A percentile compares a stretch with the other conserved stretches of the same genome.
phyloP scores from a whole-genome alignment of 1,140 invertebrate genomes.

The Rhagoletis zephyria region DNA sequence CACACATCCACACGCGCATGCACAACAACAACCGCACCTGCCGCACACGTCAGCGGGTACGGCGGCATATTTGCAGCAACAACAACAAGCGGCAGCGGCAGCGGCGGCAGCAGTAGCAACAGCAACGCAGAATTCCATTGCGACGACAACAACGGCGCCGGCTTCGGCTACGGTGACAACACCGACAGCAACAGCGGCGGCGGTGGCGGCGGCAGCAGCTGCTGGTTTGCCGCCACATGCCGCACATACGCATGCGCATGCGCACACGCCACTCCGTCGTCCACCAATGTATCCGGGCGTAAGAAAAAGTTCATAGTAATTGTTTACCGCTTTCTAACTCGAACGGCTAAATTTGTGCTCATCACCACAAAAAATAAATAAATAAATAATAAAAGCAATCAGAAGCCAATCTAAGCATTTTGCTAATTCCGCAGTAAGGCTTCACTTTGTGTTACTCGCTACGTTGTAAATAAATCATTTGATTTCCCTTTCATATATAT shows the following conservation, averaged over 20 bases:
- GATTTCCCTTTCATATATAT: slow-evolving; percentile 24
- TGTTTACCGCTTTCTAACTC: slow-evolving; percentile 16
- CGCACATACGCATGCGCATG: slow-evolving; percentile 49
- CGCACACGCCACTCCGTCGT: slow-evolving; percentile 62
- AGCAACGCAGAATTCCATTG: slow-evolving; percentile 26
- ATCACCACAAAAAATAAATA: neutral
- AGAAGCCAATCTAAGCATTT: neutral
- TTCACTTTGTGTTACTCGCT: neutral
- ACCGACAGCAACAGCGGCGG: slow-evolving; percentile 55
- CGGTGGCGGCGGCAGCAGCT: slow-evolving; percentile 54
- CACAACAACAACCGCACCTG: slow-evolving; percentile 25
- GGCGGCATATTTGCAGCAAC: slow-evolving; percentile 54
- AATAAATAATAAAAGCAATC: neutral
- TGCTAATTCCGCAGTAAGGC: neutral
- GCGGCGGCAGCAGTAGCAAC: slow-evolving; percentile 58
- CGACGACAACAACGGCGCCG: slow-evolving; percentile 54
- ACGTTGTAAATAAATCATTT: slow-evolving; percentile 42
- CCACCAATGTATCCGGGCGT: slow-evolving; percentile 71
- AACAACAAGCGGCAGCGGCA: slow-evolving; percentile 58
- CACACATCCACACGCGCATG: slow-evolving; percentile 9
- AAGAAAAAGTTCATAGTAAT: slow-evolving; percentile 58
- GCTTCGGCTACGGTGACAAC: slow-evolving; percentile 51
- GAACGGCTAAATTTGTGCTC: slow-evolving; percentile 22
- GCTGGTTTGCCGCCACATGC: slow-evolving; percentile 53
- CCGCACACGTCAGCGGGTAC: slow-evolving; percentile 22